Evolutionary conservation across 1,140 invertebrate genomes (phyloP).

Genomic region (Nasonia longicornis): DNA sequence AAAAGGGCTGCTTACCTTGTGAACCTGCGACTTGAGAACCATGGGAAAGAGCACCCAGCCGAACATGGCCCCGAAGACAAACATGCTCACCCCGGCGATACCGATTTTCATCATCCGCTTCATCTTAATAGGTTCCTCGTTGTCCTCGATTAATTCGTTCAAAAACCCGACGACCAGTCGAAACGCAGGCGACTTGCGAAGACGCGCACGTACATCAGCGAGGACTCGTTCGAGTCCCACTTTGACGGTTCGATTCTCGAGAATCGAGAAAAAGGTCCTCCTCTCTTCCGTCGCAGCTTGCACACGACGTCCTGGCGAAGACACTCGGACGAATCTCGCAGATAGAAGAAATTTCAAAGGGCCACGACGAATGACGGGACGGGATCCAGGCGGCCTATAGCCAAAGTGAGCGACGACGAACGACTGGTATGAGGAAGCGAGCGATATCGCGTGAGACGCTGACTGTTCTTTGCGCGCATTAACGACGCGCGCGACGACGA

Average conservation of each 20-base stretch:
- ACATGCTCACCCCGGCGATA: conserved; percentile 19
- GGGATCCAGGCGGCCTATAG: neutral
- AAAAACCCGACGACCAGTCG: neutral
- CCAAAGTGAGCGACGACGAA: conserved; percentile 5
- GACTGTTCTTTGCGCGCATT: conserved; percentile 25
- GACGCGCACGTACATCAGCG: neutral
- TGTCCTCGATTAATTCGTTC: neutral
- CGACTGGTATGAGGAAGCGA: conserved; percentile 15
- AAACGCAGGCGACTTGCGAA: neutral
- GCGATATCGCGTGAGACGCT: conserved; percentile 33
- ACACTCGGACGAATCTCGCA: neutral
- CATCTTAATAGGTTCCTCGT: neutral
- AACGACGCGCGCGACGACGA: conserved; percentile 19
- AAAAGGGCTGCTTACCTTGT: conserved; percentile 23
- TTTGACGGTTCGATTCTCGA: neutral
- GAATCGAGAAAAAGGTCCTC: neutral
- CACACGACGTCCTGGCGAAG: neutral
- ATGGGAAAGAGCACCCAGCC: conserved; percentile 36
- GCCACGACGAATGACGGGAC: neutral
- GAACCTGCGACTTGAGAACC: conserved; percentile 19
- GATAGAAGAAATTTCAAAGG: neutral
- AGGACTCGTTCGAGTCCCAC: neutral
- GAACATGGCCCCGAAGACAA: conserved; percentile 26
- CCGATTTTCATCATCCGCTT: conserved; percentile 29
- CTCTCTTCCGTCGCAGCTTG: neutral